These are phyloP conservation scores for Ametastegia equiseti DNA, from an alignment of 2,888 invertebrate species.

Conservation along the genomic window DNA sequence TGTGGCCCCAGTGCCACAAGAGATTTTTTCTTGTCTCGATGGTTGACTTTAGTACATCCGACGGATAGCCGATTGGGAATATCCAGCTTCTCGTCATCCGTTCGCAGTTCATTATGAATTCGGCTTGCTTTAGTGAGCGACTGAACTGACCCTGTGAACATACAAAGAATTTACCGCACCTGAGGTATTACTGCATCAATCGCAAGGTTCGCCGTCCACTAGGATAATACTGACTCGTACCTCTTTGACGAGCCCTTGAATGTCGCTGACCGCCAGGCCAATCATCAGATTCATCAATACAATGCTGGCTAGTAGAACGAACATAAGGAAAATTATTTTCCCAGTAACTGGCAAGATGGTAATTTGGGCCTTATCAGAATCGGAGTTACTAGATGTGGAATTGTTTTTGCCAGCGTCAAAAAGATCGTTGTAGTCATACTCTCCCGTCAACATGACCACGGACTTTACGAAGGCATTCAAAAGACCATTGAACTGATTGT, in stretches of 20 bases:
- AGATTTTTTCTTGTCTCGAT: not conserved
- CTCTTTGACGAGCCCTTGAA: constrained; percentile 71
- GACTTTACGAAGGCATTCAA: constrained; percentile 77
- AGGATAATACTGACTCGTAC: constrained; percentile 49
- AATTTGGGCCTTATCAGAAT: not conserved
- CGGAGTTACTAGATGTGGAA: not conserved
- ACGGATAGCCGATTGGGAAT: constrained; percentile 56
- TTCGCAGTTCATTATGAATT: constrained; percentile 69
- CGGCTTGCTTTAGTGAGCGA: constrained; percentile 66
- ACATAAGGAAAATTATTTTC: constrained; percentile 76
- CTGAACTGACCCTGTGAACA: constrained; percentile 63
- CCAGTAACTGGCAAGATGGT: constrained; percentile 67
- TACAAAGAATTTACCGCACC: not conserved
- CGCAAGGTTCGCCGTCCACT: not conserved
- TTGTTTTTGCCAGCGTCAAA: constrained; percentile 61
- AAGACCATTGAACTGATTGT: constrained; percentile 73
- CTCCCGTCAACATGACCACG: constrained; percentile 80
- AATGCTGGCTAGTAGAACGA: constrained; percentile 78
- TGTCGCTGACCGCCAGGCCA: constrained; percentile 79
- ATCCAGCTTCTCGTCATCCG: constrained; percentile 59
- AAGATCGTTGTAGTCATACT: constrained; percentile 77
- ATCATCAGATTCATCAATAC: constrained; percentile 79
- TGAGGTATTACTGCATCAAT: not conserved
- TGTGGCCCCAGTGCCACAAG: not conserved
- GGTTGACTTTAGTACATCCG: constrained; percentile 50